Base-by-base conservation (phyloP, 2,797 vertebrate genomes). In the Onychomys arenicola region DNA sequence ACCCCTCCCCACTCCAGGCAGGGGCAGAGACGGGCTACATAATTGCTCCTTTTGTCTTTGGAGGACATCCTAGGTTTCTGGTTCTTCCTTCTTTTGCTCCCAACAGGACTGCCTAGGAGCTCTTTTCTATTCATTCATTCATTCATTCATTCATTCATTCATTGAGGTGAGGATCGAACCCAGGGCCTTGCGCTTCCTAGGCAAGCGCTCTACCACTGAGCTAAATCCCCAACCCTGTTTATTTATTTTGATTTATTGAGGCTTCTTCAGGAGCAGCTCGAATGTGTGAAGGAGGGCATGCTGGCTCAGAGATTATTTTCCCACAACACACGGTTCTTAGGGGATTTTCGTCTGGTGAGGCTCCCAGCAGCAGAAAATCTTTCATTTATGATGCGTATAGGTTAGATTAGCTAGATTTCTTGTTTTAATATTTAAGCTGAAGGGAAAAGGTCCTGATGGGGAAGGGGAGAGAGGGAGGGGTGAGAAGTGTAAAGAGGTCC, bases 381-480 rank as follows among this genome's bases (percentile, higher is more conserved):
- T 92, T 92, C 77, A 32, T 77, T 87, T 90, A 57, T 11, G 49
- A 37, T 78, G 88, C 52, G 34, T 87, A 85, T 32, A 81, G 55
- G 14, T 83, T 85, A 77, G 32, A 73, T 85, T 90, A 69, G 80
- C 86, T 77, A 86, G 27, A 88, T 52, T 57, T 57, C 37, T 73
- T 90, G 67, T 85, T 94, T 82, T 59, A 55, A 88, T 71, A 71
- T 77, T 92, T 89, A 69, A 87, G 71, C 16, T 0, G 25, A 90
- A 87, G 23, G 37, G 95, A 87, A 71, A 71, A 34, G 67, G 27
- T 8, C 92, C 69, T 86, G 43, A 93, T 34, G 9, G 34, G 21
- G 73, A 49, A 57, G 55, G 46, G 1, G n/a, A 25, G 37, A 10
- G 82, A 73, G 27, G 69, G 25, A 81, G 61, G 32, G 55, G 29